Percentiles rank a stretch among this genome's conserved stretches.
Evolutionary conservation across 2,797 vertebrate genomes (phyloP).

Genomic region (Malacoraja senta): DNA sequence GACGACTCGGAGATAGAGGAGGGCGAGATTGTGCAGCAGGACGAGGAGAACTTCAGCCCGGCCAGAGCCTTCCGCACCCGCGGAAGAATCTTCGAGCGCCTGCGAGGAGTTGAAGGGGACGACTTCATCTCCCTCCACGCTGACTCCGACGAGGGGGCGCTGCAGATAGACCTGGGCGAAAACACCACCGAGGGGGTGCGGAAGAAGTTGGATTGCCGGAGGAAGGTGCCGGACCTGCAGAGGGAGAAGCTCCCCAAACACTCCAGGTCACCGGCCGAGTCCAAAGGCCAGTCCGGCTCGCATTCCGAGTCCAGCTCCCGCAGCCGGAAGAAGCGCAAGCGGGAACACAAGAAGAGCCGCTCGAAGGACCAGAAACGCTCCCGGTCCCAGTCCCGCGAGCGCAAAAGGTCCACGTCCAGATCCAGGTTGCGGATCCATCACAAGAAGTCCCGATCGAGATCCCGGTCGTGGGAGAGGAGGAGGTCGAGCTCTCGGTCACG

Average conservation of each 20-base stretch:
- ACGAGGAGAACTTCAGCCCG: conserved; percentile 30
- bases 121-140: conserved; percentile 78
- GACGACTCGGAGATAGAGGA: conserved; percentile 76
- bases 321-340: conserved; percentile 51
- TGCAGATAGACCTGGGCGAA: conserved; percentile 60
- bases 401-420: conserved; percentile 43
- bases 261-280: neutral
- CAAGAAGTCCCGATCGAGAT: conserved; percentile 49
- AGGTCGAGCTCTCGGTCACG: conserved; percentile 53
- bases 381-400: conserved; percentile 57
- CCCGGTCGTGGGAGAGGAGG: conserved; percentile 53
- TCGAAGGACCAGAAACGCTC: conserved; percentile 50
- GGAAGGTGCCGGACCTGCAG: neutral
- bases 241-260: neutral
- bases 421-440: conserved; percentile 41
- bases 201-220: neutral
- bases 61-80: neutral
- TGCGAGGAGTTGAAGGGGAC: conserved; percentile 72
- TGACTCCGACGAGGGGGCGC: conserved; percentile 61
- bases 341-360: conserved; percentile 53
- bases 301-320: conserved; percentile 50
- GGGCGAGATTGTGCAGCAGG: conserved; percentile 76
- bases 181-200: conserved; percentile 31
- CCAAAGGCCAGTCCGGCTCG: conserved; percentile 40
- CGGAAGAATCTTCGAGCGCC: conserved; percentile 55